Conservation (phyloP, 2,888 invertebrate genomes). For the Achlya flavicornis region DNA sequence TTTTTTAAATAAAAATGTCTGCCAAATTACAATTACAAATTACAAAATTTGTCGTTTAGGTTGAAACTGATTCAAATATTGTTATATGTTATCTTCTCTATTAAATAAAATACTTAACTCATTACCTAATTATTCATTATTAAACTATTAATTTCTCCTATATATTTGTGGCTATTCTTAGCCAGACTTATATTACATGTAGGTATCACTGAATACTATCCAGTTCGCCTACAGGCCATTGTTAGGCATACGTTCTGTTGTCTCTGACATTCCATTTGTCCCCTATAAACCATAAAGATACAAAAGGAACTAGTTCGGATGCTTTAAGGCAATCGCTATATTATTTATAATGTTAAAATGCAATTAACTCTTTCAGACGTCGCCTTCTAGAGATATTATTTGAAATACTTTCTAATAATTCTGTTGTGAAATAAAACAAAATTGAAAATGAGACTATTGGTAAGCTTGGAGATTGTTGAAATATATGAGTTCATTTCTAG, state of each 20-base stretch:
- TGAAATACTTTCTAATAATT: background rate
- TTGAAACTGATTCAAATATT: too few species aligned
- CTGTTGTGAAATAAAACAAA: background rate
- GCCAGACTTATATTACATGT: background rate
- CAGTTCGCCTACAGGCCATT: constrained; percentile 73
- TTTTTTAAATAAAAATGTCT: too few species aligned
- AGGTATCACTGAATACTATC: constrained; percentile 28
- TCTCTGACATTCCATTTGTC: constrained; percentile 46
- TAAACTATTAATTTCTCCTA: background rate
- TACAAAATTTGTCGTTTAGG: too few species aligned
- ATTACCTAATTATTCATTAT: background rate
- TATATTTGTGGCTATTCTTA: background rate
- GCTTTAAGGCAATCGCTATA: constrained; percentile 14
- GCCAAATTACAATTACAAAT: too few species aligned
- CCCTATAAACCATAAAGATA: constrained; percentile 32
- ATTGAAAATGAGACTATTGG: too few species aligned
- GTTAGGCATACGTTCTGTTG: constrained; percentile 43
- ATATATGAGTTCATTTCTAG: too few species aligned
- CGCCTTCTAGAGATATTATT: background rate
- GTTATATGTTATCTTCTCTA: too few species aligned
- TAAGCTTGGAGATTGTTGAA: too few species aligned
- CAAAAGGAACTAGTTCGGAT: constrained; percentile 20
- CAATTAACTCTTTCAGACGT: background rate
- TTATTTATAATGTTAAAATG: constrained; percentile 6
- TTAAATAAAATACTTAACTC: background rate